A percentile compares a stretch with the other conserved stretches of the same genome.
phyloP scores from a whole-genome alignment of 1,140 invertebrate genomes.

The Aphelinus atriplicis region DNA sequence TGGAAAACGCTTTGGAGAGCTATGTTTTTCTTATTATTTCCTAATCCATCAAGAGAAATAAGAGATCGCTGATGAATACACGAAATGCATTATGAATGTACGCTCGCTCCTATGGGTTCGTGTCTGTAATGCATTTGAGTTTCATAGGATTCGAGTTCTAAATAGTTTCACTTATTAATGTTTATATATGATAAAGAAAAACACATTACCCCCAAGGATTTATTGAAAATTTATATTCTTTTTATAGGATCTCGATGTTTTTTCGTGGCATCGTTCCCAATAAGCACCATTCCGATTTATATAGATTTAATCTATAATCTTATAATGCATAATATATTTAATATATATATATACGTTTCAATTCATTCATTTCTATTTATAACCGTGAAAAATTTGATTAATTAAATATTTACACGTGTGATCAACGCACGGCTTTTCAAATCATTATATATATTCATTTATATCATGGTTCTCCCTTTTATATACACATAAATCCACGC shows the following conservation, averaged over 20 bases:
- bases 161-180: not conserved
- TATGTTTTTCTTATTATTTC: too few species aligned
- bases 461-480: not conserved
- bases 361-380: not conserved
- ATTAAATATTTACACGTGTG: conserved; percentile 16
- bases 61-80: too few species aligned
- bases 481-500: not conserved
- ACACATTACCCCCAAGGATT: not conserved
- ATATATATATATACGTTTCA: not conserved
- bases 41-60: too few species aligned
- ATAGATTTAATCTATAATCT: not conserved
- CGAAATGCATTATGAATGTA: too few species aligned
- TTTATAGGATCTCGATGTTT: conserved; percentile 9
- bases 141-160: not conserved
- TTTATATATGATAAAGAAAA: conserved; percentile 4
- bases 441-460: conserved; percentile 1
- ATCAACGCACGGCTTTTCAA: conserved; percentile 9
- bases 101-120: too few species aligned
- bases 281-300: not conserved
- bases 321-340: not conserved
- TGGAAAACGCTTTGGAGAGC: too few species aligned
- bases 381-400: not conserved
- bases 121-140: too few species aligned
- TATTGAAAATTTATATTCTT: not conserved
- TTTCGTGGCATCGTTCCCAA: not conserved